These are phyloP conservation scores for Dipus sagitta DNA, from an alignment of 2,797 vertebrate genomes.

Conservation along the genomic window DNA sequence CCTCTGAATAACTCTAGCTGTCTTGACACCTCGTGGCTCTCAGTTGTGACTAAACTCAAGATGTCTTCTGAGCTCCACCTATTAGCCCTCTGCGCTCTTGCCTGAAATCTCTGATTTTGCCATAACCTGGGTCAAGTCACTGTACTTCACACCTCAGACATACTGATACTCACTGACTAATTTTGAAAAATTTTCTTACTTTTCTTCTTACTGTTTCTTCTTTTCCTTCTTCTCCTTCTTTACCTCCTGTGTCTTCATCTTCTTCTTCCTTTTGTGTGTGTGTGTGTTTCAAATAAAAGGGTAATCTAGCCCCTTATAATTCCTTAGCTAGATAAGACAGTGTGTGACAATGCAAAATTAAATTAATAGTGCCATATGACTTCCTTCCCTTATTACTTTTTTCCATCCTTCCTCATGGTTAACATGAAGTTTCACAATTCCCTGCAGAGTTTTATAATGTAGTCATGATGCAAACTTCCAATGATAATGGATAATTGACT, in stretches of 20 bases:
- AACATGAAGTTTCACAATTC: neutral
- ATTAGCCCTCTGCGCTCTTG: neutral
- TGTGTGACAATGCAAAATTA: neutral
- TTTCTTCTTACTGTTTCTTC: neutral
- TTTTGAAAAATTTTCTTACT: neutral
- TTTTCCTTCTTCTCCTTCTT: neutral
- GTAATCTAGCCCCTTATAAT: neutral
- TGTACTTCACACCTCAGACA: neutral
- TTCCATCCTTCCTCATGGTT: constrained; percentile 7
- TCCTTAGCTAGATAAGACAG: neutral
- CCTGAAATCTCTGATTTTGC: neutral
- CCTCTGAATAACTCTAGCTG: neutral
- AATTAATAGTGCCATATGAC: neutral
- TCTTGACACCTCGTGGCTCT: neutral
- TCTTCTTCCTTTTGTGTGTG: neutral
- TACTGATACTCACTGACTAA: neutral
- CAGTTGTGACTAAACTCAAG: neutral
- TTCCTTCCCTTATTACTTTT: neutral
- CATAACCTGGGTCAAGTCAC: neutral
- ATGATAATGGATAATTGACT: constrained; percentile 59
- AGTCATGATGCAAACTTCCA: constrained; percentile 36
- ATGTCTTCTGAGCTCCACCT: neutral
- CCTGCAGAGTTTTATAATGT: constrained; percentile 39
- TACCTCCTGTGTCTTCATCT: too few species aligned
- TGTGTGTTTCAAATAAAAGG: neutral